Evolutionary conservation across 2,113 vertebrate species (phyloP).

Genomic region (Archocentrus centrarchus): DNA sequence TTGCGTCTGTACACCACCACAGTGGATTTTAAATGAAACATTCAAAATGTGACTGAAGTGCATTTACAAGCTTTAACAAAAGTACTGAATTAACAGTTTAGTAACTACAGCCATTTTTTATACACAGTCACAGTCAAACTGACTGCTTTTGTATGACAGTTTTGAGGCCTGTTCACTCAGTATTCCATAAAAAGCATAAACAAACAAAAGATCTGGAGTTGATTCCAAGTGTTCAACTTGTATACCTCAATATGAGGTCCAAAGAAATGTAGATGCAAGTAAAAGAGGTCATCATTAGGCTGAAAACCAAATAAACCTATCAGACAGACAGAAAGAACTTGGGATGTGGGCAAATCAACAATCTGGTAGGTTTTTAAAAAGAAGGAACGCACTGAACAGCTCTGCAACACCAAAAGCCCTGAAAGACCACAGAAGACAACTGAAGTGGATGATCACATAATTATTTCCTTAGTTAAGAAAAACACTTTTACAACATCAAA

Average conservation of each 20-base stretch:
- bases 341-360: background rate
- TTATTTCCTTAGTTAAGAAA: no score
- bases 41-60: background rate
- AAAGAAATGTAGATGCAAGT: background rate
- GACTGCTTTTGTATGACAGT: background rate
- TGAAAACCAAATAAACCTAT: background rate
- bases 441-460: no score
- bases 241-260: background rate
- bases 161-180: background rate
- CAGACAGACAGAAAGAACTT: background rate
- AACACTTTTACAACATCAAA: background rate
- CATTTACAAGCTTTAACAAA: conserved; percentile 1
- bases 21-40: background rate
- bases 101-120: background rate
- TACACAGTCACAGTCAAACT: background rate
- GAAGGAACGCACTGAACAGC: background rate
- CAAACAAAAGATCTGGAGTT: background rate
- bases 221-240: background rate
- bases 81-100: background rate
- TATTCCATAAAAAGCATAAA: background rate
- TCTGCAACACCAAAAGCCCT: background rate
- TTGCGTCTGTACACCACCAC: background rate
- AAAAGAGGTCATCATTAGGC: background rate
- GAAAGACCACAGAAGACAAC: background rate
- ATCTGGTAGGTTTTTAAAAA: background rate